A percentile compares a stretch with the other conserved stretches of the same genome.
These are phyloP conservation scores for Erythrocebus patas DNA, from an alignment of 2,113 vertebrate species.

Conservation along the genomic window DNA sequence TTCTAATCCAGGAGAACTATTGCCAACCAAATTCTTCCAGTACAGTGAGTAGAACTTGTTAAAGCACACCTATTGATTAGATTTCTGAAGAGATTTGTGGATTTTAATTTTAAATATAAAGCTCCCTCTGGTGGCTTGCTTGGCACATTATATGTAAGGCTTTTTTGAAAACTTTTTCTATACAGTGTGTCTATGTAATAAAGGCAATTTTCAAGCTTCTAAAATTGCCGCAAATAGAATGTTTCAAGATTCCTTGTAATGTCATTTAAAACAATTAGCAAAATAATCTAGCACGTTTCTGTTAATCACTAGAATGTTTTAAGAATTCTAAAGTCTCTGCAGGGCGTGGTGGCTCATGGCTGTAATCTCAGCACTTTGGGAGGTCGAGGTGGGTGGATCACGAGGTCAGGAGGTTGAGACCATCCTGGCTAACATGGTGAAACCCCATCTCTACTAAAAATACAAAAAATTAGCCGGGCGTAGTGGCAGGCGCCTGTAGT, in stretches of 20 bases:
- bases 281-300: background rate
- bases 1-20: background rate
- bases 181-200: too few species aligned
- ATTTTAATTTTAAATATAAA: constrained; percentile 60
- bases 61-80: background rate
- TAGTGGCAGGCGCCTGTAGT: too few species aligned
- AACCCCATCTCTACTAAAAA: too few species aligned
- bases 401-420: too few species aligned
- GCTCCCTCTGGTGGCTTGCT: constrained; percentile 71
- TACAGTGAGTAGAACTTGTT: constrained; percentile 1
- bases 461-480: too few species aligned
- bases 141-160: constrained; percentile 26
- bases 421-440: too few species aligned
- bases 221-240: background rate
- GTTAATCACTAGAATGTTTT: background rate
- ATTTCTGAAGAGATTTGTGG: background rate
- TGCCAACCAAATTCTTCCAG: background rate
- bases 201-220: constrained; percentile 24
- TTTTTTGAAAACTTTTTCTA: too few species aligned
- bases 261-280: constrained; percentile 31
- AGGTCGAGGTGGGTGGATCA: too few species aligned
- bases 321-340: background rate
- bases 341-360: too few species aligned
- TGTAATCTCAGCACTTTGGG: too few species aligned
- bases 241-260: background rate